Evolutionary conservation across 1,140 invertebrate genomes (phyloP).

Genomic region (Eurosta solidaginis): DNA sequence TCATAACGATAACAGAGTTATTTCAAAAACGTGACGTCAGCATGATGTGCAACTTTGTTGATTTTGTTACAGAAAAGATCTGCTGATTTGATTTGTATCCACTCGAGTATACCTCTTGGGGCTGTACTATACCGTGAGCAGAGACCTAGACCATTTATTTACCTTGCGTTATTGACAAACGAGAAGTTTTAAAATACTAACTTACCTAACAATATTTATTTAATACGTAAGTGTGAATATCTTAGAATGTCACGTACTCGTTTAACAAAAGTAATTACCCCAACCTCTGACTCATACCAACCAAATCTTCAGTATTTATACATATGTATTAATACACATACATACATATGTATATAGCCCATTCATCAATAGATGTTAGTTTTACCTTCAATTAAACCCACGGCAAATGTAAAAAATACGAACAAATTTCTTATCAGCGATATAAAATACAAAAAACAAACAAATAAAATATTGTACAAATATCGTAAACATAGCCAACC

Average conservation of each 20-base stretch:
- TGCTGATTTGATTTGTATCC: no score
- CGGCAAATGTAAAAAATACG: neutral
- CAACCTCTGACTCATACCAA: neutral
- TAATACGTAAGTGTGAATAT: neutral
- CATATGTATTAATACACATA: neutral
- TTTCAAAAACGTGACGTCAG: no score
- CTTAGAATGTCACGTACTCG: neutral
- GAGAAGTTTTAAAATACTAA: no score
- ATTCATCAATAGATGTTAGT: neutral
- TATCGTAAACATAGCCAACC: conserved; percentile 20
- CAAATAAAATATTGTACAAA: neutral
- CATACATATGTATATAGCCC: neutral
- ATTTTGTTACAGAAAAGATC: no score
- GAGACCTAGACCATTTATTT: no score
- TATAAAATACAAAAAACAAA: neutral
- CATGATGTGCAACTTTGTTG: no score
- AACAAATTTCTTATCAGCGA: conserved; percentile 9
- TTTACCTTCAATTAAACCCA: neutral
- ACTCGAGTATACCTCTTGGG: no score
- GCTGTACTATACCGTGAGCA: no score
- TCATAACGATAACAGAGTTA: no score
- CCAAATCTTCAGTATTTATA: neutral
- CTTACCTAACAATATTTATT: neutral
- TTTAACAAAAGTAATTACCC: neutral
- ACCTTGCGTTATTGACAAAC: neutral